Conservation (phyloP, 2,888 invertebrate genomes). For the Carcina quercana region DNA sequence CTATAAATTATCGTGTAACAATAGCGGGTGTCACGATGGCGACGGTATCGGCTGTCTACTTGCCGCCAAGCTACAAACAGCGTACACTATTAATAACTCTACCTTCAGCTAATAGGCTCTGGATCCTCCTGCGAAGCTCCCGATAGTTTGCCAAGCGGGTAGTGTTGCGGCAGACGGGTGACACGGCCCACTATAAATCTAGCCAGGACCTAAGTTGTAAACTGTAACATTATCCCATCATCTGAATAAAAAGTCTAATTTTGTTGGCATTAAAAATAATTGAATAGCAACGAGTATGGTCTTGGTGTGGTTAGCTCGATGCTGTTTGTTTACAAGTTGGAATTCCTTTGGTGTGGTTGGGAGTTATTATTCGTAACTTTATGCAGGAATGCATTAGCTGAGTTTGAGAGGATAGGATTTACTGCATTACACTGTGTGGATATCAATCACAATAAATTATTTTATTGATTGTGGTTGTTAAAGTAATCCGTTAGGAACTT, state of each 20-base stretch:
- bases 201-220: conserved; percentile 39
- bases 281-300: background rate
- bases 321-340: background rate
- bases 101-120: conserved; percentile 20
- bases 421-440: no score
- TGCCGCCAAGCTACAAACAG: conserved; percentile 25
- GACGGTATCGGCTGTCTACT: conserved; percentile 47
- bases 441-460: no score
- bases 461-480: no score
- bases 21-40: conserved; percentile 62
- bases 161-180: conserved; percentile 62
- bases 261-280: conserved; percentile 34
- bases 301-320: background rate
- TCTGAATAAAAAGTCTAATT: conserved; percentile 45
- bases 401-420: no score
- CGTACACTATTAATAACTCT: conserved; percentile 24
- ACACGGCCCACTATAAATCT: conserved; percentile 61
- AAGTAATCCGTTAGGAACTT: no score
- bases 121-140: conserved; percentile 22
- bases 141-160: conserved; percentile 26
- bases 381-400: no score
- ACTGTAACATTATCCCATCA: conserved; percentile 47
- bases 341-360: background rate
- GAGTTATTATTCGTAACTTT: background rate
- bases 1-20: conserved; percentile 64